These are phyloP conservation scores for Parazoanthus atlanticus DNA, from an alignment of 92 coral and sea anemone species.

Conservation along the genomic window DNA sequence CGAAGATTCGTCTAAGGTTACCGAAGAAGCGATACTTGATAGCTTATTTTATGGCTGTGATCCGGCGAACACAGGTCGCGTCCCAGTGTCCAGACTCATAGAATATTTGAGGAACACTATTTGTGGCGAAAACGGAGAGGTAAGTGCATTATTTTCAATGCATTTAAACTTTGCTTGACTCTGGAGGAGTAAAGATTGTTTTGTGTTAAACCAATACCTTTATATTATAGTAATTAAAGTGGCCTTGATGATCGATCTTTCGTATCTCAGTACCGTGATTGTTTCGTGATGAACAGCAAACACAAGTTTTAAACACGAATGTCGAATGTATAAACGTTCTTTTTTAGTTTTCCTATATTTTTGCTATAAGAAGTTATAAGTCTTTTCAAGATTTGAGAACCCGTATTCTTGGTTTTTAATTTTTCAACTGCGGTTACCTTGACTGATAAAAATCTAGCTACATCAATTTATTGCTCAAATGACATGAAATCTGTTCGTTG, in stretches of 20 bases:
- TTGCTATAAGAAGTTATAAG: neutral
- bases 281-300: neutral
- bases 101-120: constrained; percentile 88
- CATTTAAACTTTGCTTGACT: neutral
- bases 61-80: constrained; percentile 74
- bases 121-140: constrained; percentile 79
- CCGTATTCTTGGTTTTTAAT: too few relatives aligned
- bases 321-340: too few relatives aligned
- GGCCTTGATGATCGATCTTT: neutral
- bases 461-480: too few relatives aligned
- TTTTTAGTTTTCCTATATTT: neutral
- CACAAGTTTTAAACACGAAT: neutral
- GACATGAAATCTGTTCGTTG: neutral
- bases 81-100: constrained; percentile 86
- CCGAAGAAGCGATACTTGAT: constrained; percentile 87
- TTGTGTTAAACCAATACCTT: neutral
- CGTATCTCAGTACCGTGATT: neutral
- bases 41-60: constrained; percentile 90
- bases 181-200: neutral
- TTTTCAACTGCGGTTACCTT: neutral
- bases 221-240: neutral
- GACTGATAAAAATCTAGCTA: neutral
- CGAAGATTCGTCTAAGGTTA: constrained; percentile 71
- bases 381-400: neutral
- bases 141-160: constrained; percentile 22